These are phyloP conservation scores for Ageneiosus marmoratus DNA, from an alignment of 2,113 vertebrate species.

Conservation along the genomic window DNA sequence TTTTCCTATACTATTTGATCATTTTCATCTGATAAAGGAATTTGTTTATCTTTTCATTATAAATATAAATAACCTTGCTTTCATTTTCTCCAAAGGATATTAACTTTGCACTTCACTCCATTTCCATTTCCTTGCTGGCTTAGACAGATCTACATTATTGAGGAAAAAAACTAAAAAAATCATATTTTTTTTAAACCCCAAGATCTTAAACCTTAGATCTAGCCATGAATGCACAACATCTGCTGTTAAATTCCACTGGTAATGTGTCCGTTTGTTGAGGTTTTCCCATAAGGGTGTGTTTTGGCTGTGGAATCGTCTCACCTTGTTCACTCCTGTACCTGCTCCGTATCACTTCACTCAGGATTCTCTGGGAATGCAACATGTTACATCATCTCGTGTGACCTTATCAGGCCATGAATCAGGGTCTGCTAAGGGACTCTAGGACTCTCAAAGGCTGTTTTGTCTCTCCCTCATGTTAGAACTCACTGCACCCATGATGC, in stretches of 20 bases:
- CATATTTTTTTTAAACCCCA: no score
- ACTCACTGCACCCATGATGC: conserved; percentile 69
- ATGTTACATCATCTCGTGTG: conserved; percentile 69
- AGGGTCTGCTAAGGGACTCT: conserved; percentile 56
- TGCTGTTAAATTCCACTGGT: conserved; percentile 21
- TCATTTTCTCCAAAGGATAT: not conserved
- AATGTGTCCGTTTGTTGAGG: conserved; percentile 30
- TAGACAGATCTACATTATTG: not conserved
- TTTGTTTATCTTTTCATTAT: not conserved
- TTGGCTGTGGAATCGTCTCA: conserved; percentile 32
- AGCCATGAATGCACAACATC: not conserved
- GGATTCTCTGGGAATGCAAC: conserved; percentile 55
- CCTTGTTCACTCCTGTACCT: conserved; percentile 47
- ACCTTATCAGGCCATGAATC: conserved; percentile 72
- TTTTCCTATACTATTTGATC: not conserved
- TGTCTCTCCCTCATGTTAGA: conserved; percentile 73
- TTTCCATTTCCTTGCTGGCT: not conserved
- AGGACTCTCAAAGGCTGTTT: conserved; percentile 79
- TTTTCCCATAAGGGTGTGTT: conserved; percentile 43
- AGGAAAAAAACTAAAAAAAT: not conserved
- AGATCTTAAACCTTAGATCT: not conserved
- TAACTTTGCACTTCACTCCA: not conserved
- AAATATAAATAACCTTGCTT: not conserved
- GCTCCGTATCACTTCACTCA: conserved; percentile 52
- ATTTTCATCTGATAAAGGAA: not conserved